Conservation (phyloP, 2,888 invertebrate genomes). For the Nomada ruficornis region DNA sequence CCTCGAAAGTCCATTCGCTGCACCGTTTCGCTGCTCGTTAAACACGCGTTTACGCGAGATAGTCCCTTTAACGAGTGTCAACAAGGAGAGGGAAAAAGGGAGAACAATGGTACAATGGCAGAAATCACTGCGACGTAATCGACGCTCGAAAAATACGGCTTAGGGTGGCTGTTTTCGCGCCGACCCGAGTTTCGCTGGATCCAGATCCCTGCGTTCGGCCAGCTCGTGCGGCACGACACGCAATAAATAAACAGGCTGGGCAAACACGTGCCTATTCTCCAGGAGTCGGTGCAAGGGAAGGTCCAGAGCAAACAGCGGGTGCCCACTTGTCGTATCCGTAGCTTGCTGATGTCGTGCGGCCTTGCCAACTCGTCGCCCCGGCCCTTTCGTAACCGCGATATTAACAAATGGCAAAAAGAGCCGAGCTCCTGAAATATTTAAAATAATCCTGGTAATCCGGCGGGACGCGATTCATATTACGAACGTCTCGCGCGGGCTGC, state of each 20-base stretch:
- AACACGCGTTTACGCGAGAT: constrained; percentile 17
- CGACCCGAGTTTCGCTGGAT: not conserved
- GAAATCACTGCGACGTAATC: not conserved
- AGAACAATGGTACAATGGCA: not conserved
- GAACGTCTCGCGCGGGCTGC: not conserved
- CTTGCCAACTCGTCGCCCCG: not conserved
- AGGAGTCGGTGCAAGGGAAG: constrained; percentile 49
- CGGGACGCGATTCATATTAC: constrained; percentile 30
- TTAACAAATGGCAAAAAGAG: constrained; percentile 27
- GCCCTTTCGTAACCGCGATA: not conserved
- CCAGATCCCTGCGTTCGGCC: not conserved
- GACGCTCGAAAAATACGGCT: not conserved
- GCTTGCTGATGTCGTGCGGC: constrained; percentile 1
- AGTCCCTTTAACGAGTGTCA: not conserved
- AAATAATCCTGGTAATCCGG: constrained; percentile 21
- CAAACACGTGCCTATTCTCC: constrained; percentile 42
- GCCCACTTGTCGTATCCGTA: not conserved
- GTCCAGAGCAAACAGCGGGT: constrained; percentile 36
- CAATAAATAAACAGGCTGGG: constrained; percentile 45
- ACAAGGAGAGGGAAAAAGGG: not conserved
- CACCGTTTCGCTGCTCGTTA: constrained; percentile 22
- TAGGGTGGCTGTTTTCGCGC: no score
- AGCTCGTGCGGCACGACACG: constrained; percentile 20
- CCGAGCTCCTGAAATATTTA: not conserved
- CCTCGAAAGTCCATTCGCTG: not conserved